Evolutionary conservation across 2,797 vertebrate species (phyloP).

Genomic region (Manis crassicaudata): DNA sequence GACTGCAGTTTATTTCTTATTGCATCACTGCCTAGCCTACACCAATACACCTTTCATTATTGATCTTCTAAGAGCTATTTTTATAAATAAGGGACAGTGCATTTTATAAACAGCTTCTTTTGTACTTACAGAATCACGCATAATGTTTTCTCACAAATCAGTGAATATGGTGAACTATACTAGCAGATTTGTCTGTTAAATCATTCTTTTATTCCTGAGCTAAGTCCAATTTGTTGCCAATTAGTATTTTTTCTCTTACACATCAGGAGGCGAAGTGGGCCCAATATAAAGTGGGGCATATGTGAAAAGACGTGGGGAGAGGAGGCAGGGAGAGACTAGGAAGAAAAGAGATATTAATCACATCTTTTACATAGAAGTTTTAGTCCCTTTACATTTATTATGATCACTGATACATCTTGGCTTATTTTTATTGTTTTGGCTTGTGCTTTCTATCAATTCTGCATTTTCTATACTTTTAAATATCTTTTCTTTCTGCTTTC

Average conservation of each 20-base stretch:
- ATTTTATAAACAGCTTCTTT: slow-evolving; percentile 50
- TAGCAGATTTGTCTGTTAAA: not conserved
- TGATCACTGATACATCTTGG: not conserved
- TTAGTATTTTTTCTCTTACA: not conserved
- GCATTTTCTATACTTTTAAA: not conserved
- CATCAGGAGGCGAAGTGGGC: not conserved
- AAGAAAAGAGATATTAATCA: not conserved
- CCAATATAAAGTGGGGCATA: not conserved
- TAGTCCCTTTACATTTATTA: slow-evolving; percentile 14
- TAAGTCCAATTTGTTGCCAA: slow-evolving; percentile 3
- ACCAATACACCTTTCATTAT: not conserved
- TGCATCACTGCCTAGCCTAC: not conserved
- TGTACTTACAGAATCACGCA: not conserved
- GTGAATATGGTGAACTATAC: not conserved
- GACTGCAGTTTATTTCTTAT: not conserved
- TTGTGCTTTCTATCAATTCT: not conserved
- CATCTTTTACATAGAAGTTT: not conserved
- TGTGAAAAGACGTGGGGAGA: not conserved
- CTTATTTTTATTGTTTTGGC: not conserved
- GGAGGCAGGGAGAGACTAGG: not conserved
- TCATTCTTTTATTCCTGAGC: not conserved
- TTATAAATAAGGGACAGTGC: not conserved
- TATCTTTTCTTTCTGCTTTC: not conserved
- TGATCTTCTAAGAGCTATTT: slow-evolving; percentile 14
- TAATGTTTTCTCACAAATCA: not conserved